These are phyloP conservation scores for Pentamera pediparva DNA, from an alignment of 53 echinoderm and acorn worm species.

Conservation along the genomic window DNA sequence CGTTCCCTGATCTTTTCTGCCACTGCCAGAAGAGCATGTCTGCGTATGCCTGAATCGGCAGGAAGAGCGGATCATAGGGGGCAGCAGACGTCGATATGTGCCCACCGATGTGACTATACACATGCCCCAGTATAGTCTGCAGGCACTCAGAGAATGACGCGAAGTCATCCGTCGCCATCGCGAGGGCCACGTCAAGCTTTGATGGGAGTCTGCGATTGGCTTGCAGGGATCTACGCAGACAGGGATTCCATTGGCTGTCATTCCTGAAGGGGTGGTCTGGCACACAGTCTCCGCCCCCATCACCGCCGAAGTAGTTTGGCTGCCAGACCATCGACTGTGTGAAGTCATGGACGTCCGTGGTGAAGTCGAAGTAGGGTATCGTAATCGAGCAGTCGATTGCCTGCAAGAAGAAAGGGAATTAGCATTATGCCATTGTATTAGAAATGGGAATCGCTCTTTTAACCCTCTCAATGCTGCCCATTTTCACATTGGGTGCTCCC, in stretches of 20 bases:
- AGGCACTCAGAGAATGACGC: conserved; percentile 64
- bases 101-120: conserved; percentile 79
- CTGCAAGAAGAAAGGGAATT: conserved; percentile 24
- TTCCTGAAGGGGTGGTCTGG: conserved; percentile 87
- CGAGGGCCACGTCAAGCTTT: conserved; percentile 81
- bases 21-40: conserved; percentile 95
- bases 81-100: conserved; percentile 69
- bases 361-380: conserved; percentile 95
- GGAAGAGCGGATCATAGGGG: conserved; percentile 91
- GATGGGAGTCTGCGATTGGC: conserved; percentile 58
- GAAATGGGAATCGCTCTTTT: background rate
- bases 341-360: conserved; percentile 75
- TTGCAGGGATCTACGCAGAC: conserved; percentile 66
- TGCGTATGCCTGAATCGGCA: conserved; percentile 72
- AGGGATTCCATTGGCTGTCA: conserved; percentile 65
- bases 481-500: no score
- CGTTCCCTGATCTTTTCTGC: conserved; percentile 60
- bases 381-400: conserved; percentile 89
- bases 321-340: conserved; percentile 78
- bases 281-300: conserved; percentile 68
- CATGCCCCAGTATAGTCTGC: conserved; percentile 77
- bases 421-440: background rate
- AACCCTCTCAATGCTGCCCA: no score
- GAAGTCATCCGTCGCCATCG: conserved; percentile 61
- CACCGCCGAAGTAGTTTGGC: conserved; percentile 93